Base-by-base conservation (phyloP, 2,113 vertebrate species). In the Epinephelus moara region DNA sequence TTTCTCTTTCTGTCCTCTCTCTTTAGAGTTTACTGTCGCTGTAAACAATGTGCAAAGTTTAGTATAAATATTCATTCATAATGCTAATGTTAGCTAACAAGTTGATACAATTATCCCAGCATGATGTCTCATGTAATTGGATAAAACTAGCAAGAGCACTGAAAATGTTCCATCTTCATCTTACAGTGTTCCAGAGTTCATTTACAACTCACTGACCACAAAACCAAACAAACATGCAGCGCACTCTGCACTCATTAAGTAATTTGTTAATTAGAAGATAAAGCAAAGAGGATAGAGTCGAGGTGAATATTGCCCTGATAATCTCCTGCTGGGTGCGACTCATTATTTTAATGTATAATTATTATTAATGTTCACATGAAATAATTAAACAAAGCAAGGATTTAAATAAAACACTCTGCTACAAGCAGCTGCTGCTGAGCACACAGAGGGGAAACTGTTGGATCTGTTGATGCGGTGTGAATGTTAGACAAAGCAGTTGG, bases 391-490 rank as follows among this genome's bases (percentile, higher is more conserved):
- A 49, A 59, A 59, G 13, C 25, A 49, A 56, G 27, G 27, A 25
- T 47, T 18, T n/a, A 47, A 67, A 77, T 27, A n/a, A 56, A 61
- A 40, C 7, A n/a, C 4, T 27, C 17, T 7, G 18, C 49, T 60
- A n/a, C 49, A 45, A 52, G 33, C 77, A 71, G 68, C 60, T 30
- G 49, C 66, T 62, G 57, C 67, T 55, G 47, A 42, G 47, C 37
- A 40, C 33, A n/a, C n/a, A 45, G 21, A 12, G 23, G 25, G 2
- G 17, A 67, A 53, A 56, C n/a, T 53, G 61, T 49, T 55, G 30
- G 33, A 27, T 71, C 45, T 63, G 50, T 56, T 66, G 70, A 25
- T 80, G 60, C 69, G 47, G 57, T 80, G 59, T 59, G 66, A 57
- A 66, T 73, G 14, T 60, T 27, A 59, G 56, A 59, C 56, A 27